Percentiles rank a stretch among this genome's conserved stretches.
Conservation (phyloP, 2,113 vertebrate genomes). For the Lethenteron camtschaticum region DNA sequence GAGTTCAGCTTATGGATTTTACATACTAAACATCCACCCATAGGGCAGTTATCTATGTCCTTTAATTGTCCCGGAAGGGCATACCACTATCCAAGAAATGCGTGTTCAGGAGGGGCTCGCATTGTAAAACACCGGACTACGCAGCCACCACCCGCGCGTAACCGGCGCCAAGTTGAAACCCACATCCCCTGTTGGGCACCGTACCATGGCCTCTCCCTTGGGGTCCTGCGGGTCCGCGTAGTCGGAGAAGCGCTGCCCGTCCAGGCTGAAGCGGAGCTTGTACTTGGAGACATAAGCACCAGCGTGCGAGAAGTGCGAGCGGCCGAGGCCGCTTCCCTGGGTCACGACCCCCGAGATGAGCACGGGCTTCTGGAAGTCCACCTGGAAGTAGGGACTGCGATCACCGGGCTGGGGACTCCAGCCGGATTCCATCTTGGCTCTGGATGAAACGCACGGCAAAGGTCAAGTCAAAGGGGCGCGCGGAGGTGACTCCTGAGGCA, state of each 20-base stretch:
- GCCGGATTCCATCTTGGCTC: conserved; percentile 31
- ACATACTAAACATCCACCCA: background rate
- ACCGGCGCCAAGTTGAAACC: no score
- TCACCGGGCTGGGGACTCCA: conserved; percentile 37
- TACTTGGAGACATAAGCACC: conserved; percentile 32
- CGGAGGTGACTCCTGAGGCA: no score
- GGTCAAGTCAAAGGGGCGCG: background rate
- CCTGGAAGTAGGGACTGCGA: conserved; percentile 31
- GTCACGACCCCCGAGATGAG: conserved; percentile 40
- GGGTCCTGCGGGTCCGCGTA: conserved; percentile 18
- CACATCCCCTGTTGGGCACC: no score
- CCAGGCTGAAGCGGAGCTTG: conserved; percentile 25
- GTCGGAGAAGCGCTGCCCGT: conserved; percentile 22
- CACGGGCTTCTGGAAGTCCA: conserved; percentile 37
- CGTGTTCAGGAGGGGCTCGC: no score
- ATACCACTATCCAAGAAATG: no score
- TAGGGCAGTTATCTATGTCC: background rate
- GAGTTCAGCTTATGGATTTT: background rate
- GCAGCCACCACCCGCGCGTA: no score
- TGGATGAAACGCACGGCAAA: conserved; percentile 11
- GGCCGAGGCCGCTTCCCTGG: conserved; percentile 24
- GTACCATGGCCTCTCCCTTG: conserved; percentile 21
- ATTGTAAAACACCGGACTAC: no score
- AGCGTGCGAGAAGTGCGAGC: conserved; percentile 15
- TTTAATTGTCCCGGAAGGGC: no score